A percentile compares a stretch with the other conserved stretches of the same genome.
These are phyloP conservation scores for Mus spicilegus DNA, from an alignment of 2,113 vertebrate species.

Conservation along the genomic window DNA sequence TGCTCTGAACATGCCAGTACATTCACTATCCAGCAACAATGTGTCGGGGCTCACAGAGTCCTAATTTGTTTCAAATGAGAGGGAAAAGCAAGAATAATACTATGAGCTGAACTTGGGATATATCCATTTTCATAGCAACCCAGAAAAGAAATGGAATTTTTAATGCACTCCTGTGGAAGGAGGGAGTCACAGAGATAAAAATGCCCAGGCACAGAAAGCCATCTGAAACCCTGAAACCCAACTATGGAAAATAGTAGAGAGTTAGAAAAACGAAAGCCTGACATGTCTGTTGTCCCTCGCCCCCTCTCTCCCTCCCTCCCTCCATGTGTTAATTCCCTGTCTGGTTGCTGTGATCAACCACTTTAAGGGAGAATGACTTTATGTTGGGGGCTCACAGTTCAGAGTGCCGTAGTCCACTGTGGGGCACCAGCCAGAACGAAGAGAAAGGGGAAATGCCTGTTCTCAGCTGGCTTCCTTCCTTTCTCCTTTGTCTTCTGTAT, in stretches of 20 bases:
- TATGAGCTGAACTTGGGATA: not conserved
- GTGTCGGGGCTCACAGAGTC: not conserved
- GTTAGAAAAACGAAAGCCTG: conserved; percentile 27
- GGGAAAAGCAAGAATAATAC: not conserved
- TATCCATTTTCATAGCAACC: not conserved
- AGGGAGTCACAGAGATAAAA: not conserved
- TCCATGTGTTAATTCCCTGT: not conserved
- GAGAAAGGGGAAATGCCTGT: not conserved
- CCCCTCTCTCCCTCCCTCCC: no score
- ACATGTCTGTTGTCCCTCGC: not conserved
- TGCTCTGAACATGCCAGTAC: conserved; percentile 56
- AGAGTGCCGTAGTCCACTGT: not conserved
- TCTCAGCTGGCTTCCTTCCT: not conserved
- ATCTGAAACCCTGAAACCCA: not conserved
- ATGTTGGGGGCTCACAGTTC: not conserved
- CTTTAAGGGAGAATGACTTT: not conserved
- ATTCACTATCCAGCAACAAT: conserved; percentile 23
- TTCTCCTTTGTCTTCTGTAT: not conserved
- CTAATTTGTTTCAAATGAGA: conserved; percentile 31
- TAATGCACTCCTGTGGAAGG: not conserved
- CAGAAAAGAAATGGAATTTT: not conserved
- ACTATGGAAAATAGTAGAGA: not conserved
- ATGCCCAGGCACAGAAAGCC: not conserved
- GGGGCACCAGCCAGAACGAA: not conserved
- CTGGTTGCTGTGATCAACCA: not conserved